Base-by-base conservation (phyloP, 2,797 vertebrate genomes). In the Sebastes diaconus region DNA sequence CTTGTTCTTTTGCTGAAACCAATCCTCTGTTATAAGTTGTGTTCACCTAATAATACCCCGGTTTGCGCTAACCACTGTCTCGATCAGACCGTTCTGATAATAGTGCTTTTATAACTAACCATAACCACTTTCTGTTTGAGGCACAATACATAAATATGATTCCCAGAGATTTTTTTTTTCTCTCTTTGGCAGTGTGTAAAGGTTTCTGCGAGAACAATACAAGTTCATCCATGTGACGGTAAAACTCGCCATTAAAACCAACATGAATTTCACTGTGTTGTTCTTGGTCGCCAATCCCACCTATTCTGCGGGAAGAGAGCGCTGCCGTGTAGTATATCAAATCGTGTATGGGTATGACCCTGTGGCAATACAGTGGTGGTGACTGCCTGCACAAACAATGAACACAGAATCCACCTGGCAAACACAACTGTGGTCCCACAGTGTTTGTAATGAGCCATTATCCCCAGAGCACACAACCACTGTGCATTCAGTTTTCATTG, bases 231-330 rank as follows among this genome's bases (percentile, higher is more conserved):
- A 69, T 46, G 78, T 83, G 73, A 90, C 82, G 65, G 76, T 77
- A 55, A 87, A 91, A 91, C 87, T 89, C 90, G 91, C 91, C 90
- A 88, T 88, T 88, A 42, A 88, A 91, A 87, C 81, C 84, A 75
- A 83, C 84, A 76, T 66, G 72, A 65, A 86, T 83, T 85, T 77
- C 36, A 42, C 55, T 83, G 58, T 89, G 89, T 92, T 88, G 58
- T 90, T 89, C 65, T 88, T 90, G 85, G 91, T 88, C 81, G 75
- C 75, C n/a, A 12, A 64, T 75, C 74, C 87, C 82, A 74, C 82
- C 84, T 81, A 80, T 59, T 87, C 54, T 74, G 86, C 8, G 74
- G 85, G 76, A 66, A 85, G 72, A 36, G 52, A 73, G 54, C 46
- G 4, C 79, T 57, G 70, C 50, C 60, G 20, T 74, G 82, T 30